phyloP scores from a whole-genome alignment of 1,140 invertebrate genomes.

The Drusus annulatus region DNA sequence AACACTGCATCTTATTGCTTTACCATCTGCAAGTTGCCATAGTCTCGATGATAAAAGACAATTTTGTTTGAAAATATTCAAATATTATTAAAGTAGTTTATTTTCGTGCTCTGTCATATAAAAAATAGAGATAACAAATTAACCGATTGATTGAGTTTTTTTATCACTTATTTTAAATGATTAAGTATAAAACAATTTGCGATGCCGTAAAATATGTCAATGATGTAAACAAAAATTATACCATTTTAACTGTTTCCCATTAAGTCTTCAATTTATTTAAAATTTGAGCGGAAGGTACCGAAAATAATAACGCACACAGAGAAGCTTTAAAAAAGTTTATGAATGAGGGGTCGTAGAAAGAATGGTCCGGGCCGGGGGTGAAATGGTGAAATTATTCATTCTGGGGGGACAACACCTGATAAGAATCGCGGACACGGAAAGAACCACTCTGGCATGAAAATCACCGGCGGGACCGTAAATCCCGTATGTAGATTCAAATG shows the following conservation, averaged over 20 bases:
- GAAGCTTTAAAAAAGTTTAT: constrained; percentile 16
- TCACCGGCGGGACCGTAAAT: constrained; percentile 41
- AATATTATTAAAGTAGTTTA: not conserved
- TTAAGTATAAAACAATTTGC: not conserved
- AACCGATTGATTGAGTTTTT: not conserved
- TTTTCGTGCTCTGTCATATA: not conserved
- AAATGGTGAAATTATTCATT: constrained; percentile 44
- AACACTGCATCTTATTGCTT: too few species aligned
- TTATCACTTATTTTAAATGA: not conserved
- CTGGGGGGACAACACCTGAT: constrained; percentile 56
- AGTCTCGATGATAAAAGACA: too few species aligned
- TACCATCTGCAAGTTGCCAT: too few species aligned
- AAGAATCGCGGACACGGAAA: constrained; percentile 50
- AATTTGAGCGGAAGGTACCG: not conserved
- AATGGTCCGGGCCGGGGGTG: constrained; percentile 2
- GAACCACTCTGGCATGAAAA: constrained; percentile 45
- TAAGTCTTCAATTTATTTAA: not conserved
- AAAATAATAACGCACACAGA: not conserved
- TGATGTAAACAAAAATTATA: not conserved
- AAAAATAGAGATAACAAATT: too few species aligned
- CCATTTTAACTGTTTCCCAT: not conserved
- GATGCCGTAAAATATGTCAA: not conserved
- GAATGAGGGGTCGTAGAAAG: constrained; percentile 21
- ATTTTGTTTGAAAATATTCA: too few species aligned
- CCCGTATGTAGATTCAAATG: constrained; percentile 50